Evolutionary conservation across 2,797 vertebrate genomes (phyloP).

Genomic region (Simalia tracyae): DNA sequence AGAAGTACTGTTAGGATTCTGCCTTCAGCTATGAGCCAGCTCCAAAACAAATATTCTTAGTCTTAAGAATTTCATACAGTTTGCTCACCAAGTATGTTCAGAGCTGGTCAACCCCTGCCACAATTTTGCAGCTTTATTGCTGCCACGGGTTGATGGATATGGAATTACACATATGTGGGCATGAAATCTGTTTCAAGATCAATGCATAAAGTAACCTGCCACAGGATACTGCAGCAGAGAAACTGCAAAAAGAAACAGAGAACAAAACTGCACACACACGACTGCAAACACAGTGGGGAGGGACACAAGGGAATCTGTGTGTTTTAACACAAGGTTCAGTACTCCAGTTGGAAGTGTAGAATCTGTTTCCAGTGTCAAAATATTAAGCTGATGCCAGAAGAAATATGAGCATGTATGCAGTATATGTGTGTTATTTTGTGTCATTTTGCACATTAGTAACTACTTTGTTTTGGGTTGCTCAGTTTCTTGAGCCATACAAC

Average conservation of each 20-base stretch:
- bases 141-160: background rate
- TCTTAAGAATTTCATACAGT: background rate
- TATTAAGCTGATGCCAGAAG: background rate
- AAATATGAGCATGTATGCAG: background rate
- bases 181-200: background rate
- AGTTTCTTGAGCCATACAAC: background rate
- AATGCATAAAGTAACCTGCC: background rate
- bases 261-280: background rate
- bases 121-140: background rate
- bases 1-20: background rate
- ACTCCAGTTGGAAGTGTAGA: too few relatives aligned
- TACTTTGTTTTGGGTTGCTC: background rate
- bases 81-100: background rate
- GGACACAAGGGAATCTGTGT: background rate
- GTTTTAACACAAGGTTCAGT: background rate
- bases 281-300: background rate
- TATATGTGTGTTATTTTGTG: background rate
- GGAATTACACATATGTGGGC: too few relatives aligned
- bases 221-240: background rate
- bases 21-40: background rate
- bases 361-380: background rate
- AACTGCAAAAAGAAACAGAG: background rate
- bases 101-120: background rate
- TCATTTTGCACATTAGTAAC: background rate
- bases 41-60: background rate